Evolutionary conservation across 2,113 vertebrate genomes (phyloP).

Genomic region (Cochlearius cochlearius): DNA sequence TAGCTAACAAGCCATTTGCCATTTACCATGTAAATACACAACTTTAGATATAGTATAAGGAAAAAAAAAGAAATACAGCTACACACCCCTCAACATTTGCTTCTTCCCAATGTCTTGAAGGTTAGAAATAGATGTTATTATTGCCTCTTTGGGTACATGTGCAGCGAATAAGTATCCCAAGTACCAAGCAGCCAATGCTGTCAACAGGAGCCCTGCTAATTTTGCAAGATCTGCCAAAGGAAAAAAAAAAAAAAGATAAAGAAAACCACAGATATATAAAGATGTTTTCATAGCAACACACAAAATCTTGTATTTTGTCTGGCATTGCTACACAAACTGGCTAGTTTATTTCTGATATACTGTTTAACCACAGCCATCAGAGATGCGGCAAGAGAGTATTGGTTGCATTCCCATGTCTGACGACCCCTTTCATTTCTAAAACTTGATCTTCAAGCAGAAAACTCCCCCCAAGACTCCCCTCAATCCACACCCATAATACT

Average conservation of each 20-base stretch:
- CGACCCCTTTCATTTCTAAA: background rate
- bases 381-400: background rate
- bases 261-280: background rate
- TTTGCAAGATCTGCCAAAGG: slow-evolving; percentile 41
- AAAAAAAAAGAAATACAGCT: background rate
- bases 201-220: background rate
- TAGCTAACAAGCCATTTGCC: background rate
- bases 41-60: background rate
- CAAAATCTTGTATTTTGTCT: background rate
- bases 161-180: slow-evolving; percentile 48
- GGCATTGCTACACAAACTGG: background rate
- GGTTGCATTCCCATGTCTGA: background rate
- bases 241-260: background rate
- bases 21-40: background rate
- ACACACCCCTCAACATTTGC: slow-evolving; percentile 63
- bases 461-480: background rate
- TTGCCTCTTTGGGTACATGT: background rate
- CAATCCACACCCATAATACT: background rate
- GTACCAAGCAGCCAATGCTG: slow-evolving; percentile 62
- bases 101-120: slow-evolving; percentile 37
- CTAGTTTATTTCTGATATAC: background rate
- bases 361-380: background rate
- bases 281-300: background rate
- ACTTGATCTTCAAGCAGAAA: background rate
- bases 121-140: background rate